Percentiles rank a stretch among this genome's conserved stretches.
Conservation (phyloP, 2,888 invertebrate species). For the Conops quadrifasciatus region DNA sequence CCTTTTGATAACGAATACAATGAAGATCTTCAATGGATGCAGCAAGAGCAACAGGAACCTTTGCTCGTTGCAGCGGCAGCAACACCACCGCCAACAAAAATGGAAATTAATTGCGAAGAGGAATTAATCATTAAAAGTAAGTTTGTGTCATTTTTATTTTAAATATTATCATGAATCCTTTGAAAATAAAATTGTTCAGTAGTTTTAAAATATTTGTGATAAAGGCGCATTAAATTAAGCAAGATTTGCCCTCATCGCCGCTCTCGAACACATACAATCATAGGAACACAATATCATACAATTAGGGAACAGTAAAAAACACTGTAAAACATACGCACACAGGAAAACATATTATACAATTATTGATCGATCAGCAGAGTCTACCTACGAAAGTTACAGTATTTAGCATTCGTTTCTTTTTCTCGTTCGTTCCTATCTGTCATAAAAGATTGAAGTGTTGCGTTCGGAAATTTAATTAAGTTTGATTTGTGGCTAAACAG, state of each 20-base stretch:
- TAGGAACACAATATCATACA: background rate
- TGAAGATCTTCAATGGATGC: background rate
- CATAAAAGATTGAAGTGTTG: background rate
- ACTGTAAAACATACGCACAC: background rate
- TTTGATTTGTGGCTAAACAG: no score
- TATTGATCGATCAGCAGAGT: background rate
- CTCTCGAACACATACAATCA: background rate
- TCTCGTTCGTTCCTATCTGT: background rate
- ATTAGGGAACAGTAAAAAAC: background rate
- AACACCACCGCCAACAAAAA: background rate
- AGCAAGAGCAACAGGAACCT: background rate
- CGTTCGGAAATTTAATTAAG: background rate
- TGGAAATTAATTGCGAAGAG: background rate
- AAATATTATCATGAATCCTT: background rate
- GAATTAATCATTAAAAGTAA: constrained; percentile 5
- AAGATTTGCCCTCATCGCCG: background rate
- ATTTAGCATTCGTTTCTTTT: background rate
- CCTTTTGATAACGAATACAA: background rate
- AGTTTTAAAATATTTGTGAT: background rate
- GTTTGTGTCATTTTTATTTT: background rate
- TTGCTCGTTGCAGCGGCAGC: background rate
- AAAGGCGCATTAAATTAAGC: background rate
- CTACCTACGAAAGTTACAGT: background rate
- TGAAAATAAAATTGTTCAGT: background rate
- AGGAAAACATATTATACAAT: background rate